Evolutionary conservation across 35 echinoderm and acorn worm genomes (phyloP), one percentile per base, ranked within the genome.

Genomic region (Anneissia japonica): DNA sequence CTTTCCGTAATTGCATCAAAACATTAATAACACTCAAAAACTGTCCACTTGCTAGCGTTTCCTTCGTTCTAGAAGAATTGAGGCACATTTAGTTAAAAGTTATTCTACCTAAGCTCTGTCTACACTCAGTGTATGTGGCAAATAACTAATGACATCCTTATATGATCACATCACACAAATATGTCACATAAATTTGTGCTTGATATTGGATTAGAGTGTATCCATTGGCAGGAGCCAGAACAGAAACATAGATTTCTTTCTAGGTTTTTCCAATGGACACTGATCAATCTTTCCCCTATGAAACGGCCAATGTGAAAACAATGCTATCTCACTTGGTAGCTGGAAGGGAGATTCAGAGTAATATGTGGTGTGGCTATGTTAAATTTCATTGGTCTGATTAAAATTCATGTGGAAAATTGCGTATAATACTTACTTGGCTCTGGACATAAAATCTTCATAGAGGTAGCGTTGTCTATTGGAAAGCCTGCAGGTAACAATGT

Each of bases 11-110:
- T 88, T 99, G 96, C 96, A 99, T 99, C 74, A 99, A 83, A n/a
- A 99, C 89, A 41, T 99, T 99, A 85, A 99, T 99, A 75, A 99
- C 96, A 38, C 96, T 99, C 87, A 99, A 87, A 87, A 99, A 99
- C 39, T 99, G 96, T 46, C 96, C 96, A 74, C 86, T 91, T 30
- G 89, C 83, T 5, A 99, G 82, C 0, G 96, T 99, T 80, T 99
- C 96, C 85, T 87, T 99, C 79, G 96, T 99, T 89, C 96, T 99
- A 82, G 34, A 32, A 76, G 37, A 9, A 64, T n/a, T n/a, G n/a
- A n/a, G n/a, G n/a, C n/a, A n/a, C n/a, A n/a, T n/a, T n/a, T n/a
- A n/a, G n/a, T n/a, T n/a, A n/a, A n/a, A n/a, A n/a, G n/a, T n/a
- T n/a, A n/a, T n/a, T n/a, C n/a, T n/a, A n/a, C n/a, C n/a, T n/a